Evolutionary conservation across 2,888 invertebrate species (phyloP).

Genomic region (Drosophila acutilabella): DNA sequence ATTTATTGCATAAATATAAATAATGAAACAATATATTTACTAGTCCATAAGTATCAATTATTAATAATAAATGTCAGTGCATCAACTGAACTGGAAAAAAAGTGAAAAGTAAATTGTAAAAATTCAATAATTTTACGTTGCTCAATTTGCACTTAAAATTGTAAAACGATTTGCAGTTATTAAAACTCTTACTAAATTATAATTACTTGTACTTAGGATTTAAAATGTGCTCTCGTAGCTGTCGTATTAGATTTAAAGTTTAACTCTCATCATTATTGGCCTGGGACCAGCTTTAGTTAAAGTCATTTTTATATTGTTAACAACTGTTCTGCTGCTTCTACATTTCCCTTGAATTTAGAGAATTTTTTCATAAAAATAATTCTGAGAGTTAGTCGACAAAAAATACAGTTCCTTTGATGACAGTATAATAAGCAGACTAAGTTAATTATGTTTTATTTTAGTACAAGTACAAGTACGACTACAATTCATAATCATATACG

Average conservation of each 20-base stretch:
- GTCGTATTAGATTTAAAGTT: neutral
- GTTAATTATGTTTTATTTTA: conserved; percentile 25
- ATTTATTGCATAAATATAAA: conserved; percentile 4
- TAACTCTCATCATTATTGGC: conserved; percentile 3
- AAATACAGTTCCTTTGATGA: conserved; percentile 56
- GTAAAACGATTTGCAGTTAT: conserved; percentile 11
- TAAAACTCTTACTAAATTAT: conserved; percentile 2
- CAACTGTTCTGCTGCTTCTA: conserved; percentile 1
- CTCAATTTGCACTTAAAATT: conserved; percentile 14
- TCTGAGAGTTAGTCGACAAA: conserved; percentile 7
- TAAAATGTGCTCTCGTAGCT: conserved; percentile 1
- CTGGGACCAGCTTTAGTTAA: conserved; percentile 54
- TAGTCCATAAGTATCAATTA: conserved; percentile 8
- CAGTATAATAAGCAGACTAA: conserved; percentile 39
- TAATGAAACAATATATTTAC: conserved; percentile 16
- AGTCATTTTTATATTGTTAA: neutral
- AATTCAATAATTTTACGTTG: conserved; percentile 11
- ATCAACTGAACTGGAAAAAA: conserved; percentile 11
- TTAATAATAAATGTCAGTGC: conserved; percentile 18
- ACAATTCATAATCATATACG: conserved; percentile 18
- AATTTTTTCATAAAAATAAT: too few relatives aligned
- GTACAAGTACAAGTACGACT: neutral
- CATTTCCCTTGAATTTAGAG: too few relatives aligned
- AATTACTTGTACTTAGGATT: neutral
- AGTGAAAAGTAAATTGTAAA: conserved; percentile 20